Evolutionary conservation across 2,113 vertebrate species (phyloP).

Genomic region (Chaetorhynchus papuensis): DNA sequence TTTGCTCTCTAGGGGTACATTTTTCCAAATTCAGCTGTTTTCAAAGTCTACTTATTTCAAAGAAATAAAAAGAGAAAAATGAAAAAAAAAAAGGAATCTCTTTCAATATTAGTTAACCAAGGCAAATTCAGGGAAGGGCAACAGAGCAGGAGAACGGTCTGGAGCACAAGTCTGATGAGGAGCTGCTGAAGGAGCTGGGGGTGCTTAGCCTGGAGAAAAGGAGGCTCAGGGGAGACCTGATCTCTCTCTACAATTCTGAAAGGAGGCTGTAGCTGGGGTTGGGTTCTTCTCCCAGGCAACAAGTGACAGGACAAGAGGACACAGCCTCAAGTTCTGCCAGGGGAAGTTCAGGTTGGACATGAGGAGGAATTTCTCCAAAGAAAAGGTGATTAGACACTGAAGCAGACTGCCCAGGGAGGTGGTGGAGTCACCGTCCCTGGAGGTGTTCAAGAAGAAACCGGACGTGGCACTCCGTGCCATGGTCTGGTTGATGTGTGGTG

Average conservation of each 20-base stretch:
- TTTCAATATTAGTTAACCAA: background rate
- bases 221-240: background rate
- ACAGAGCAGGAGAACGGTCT: background rate
- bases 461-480: fast-evolving
- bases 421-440: background rate
- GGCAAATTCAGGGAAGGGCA: background rate
- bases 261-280: no score
- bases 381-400: background rate
- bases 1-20: background rate
- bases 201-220: background rate
- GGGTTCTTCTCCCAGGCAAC: no score
- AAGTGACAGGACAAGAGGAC: background rate
- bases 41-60: background rate
- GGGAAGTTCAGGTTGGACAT: background rate
- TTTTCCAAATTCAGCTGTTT: background rate
- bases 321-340: background rate
- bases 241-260: background rate
- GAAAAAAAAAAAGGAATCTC: background rate
- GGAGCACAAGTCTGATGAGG: background rate
- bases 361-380: background rate
- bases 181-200: background rate
- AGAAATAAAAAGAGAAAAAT: background rate
- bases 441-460: no score
- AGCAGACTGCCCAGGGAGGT: background rate
- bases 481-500: background rate